Conservation (phyloP, 2,888 invertebrate genomes). For the Microplitis manilae region DNA sequence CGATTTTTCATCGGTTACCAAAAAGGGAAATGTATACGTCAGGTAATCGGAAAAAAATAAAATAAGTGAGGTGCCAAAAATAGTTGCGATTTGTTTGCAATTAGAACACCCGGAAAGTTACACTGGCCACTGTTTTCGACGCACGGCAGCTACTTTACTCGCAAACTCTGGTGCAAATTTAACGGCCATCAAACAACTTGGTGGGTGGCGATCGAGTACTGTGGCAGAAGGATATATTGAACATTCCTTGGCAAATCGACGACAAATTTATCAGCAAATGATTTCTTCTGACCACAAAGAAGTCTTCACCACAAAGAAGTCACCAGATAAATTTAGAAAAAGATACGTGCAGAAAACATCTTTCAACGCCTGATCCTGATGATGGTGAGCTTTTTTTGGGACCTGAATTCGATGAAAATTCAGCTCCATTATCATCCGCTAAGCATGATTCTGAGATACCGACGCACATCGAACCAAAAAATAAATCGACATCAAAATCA, state of each 20-base stretch:
- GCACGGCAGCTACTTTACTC: neutral
- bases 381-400: no score
- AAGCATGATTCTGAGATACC: no score
- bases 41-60: neutral
- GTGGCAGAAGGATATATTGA: neutral
- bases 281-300: neutral
- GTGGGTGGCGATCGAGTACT: neutral
- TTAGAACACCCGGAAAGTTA: neutral
- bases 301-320: neutral
- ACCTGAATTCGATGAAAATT: no score
- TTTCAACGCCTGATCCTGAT: no score
- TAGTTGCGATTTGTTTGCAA: neutral
- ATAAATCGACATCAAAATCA: no score
- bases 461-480: no score
- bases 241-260: neutral
- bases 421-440: no score
- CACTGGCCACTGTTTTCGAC: neutral
- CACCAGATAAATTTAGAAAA: no score
- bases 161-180: neutral
- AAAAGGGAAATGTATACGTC: neutral
- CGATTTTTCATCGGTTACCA: neutral
- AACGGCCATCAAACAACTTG: neutral
- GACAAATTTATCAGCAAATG: neutral
- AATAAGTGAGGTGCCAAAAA: neutral
- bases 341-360: no score